Base-by-base conservation (phyloP, 2,888 invertebrate species). In the Punctoribates punctum region DNA sequence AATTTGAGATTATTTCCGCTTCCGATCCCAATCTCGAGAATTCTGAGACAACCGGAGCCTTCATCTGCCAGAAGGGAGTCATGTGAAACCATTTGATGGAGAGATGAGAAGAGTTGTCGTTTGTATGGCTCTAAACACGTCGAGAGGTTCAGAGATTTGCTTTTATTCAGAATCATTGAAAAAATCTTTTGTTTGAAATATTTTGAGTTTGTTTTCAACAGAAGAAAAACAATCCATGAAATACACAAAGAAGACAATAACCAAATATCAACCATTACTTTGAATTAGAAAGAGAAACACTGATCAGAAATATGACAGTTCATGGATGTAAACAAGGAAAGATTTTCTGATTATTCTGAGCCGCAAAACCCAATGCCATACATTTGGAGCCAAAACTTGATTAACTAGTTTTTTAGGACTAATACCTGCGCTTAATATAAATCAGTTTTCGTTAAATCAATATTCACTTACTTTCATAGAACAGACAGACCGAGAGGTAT, bases 1-100 rank as follows among this genome's bases (percentile, higher is more conserved):
- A 74, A 80, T n/a, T 74, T 74, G 27, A 81, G 78, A 77, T 81
- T 81, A 23, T 77, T 78, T 15, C 81, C 81, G 20, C 54, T 42
- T 15, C 78, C 78, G 1, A 76, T 27, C 0, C 78, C 83, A 27
- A 78, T 76, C 73, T 78, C 78, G 8, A 78, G 48, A 17, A 78
- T 82, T 82, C 79, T n/a, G 15, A 73, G 48, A 73, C 73, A 72
- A 23, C 72, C 72, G 27, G 13, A 2, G 1, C 72, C 72, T 27
- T 46, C 25, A 25, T 23, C 25, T 46, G 72, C 72, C 48, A 72
- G 23, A 23, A 46, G 20, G 1, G 42, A 17, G 23, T 72, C 72
- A 48, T 46, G 48, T 25, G 72, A 72, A 20, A 11, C 15, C 48
- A 72, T 46, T 6, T 42, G 13, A 46, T 23, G 23, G 1, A 72